Evolutionary conservation across 2,797 vertebrate genomes (phyloP), one percentile per base, ranked within the genome.

Genomic region (Acanthurus leucopareius): DNA sequence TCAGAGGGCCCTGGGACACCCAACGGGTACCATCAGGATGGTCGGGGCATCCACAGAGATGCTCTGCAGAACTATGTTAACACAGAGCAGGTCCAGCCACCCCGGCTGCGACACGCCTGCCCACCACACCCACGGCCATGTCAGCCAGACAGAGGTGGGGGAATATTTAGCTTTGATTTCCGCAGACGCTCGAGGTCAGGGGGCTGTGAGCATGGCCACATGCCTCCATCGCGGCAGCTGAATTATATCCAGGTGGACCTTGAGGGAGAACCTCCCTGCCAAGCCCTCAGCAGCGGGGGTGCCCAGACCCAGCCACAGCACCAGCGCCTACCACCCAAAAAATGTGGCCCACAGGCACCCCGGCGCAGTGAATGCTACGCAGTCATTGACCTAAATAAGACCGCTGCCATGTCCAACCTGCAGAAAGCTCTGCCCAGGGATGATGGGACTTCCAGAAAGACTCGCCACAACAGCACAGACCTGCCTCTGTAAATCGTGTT

Each of bases 161-260:
- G 80, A 9, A 96, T 98, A 92, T 99, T 99, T 95, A 98, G 93
- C 95, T 99, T 99, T 67, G 97, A 99, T 83, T 97, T 98, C 86
- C 96, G 96, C 64, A 92, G 96, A 58, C 94, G 94, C 72, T 94
- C 93, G 14, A 93, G 90, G 64, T 92, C 90, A 49, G 94, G 94
- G 67, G 89, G 92, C 54, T 95, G 95, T 71, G 95, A 95, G 90
- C 93, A 96, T 52, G 69, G 93, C 63, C 95, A 93, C 75, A 93
- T 94, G 89, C 93, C 95, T 91, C 32, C 96, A 80, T 87, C 94
- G 73, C 93, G 97, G 91, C 98, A 99, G 93, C 97, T 99, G 94
- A 99, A 99, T 92, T 99, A 99, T 91, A 98, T 99, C 95, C 98
- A 99, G 93, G 98, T 99, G 90, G 98, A 99, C 93, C 93, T 99